A percentile compares a stretch with the other conserved stretches of the same genome.
These are phyloP conservation scores for Rotaria socialis DNA, from an alignment of 2,888 invertebrate genomes.

Conservation along the genomic window DNA sequence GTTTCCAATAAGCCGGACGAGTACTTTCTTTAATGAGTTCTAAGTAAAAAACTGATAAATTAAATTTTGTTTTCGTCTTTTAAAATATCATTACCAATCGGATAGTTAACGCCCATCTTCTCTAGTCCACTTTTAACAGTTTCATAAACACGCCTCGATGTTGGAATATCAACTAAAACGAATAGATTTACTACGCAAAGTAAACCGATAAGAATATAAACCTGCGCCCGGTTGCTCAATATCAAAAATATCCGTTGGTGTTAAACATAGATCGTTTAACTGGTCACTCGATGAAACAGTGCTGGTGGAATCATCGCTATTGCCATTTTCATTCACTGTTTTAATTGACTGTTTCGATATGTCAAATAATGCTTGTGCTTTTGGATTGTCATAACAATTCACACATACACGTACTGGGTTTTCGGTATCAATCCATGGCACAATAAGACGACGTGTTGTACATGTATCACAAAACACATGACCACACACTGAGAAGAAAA, in stretches of 20 bases:
- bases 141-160: conserved; percentile 32
- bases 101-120: conserved; percentile 1
- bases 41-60: neutral
- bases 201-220: neutral
- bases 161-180: neutral
- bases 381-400: conserved; percentile 62
- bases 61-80: too few relatives aligned
- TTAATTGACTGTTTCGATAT: neutral
- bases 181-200: neutral
- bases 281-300: neutral
- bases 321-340: neutral
- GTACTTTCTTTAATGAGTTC: conserved; percentile 70
- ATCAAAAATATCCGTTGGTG: conserved; percentile 9
- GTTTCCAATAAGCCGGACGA: conserved; percentile 75
- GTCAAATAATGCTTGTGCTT: neutral
- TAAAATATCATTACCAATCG: neutral
- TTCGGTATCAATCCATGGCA: conserved; percentile 70
- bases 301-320: neutral
- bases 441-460: conserved; percentile 67
- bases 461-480: conserved; percentile 74
- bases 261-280: neutral
- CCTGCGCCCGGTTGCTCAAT: neutral
- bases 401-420: conserved; percentile 72
- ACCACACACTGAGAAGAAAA: conserved; percentile 70
- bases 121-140: neutral